These are phyloP conservation scores for Brachionus asplanchnoidis DNA, from an alignment of 1,140 invertebrate species.

Conservation along the genomic window DNA sequence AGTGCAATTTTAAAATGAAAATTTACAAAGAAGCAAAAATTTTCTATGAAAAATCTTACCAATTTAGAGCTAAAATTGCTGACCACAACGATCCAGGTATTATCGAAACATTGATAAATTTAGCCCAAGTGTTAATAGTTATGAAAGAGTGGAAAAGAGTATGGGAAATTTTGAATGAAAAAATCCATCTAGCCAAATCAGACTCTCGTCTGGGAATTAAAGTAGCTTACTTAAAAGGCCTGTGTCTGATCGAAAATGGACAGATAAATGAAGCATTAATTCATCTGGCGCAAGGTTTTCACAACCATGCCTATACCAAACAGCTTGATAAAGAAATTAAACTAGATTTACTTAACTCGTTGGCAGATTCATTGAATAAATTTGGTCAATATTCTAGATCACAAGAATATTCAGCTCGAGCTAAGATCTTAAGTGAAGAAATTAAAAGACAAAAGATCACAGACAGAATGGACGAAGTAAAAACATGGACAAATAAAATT, in stretches of 20 bases:
- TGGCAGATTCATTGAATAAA: not conserved
- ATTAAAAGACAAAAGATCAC: not conserved
- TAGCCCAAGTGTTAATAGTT: not conserved
- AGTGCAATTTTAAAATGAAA: not conserved
- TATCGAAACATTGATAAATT: not conserved
- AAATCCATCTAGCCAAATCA: not conserved
- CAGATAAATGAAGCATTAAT: not conserved
- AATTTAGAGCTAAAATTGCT: not conserved
- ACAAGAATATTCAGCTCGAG: not conserved
- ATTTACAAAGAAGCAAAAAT: not conserved
- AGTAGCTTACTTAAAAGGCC: not conserved
- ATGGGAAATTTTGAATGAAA: not conserved
- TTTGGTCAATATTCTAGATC: not conserved
- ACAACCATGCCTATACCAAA: not conserved
- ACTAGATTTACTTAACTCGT: not conserved
- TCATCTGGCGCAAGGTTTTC: not conserved
- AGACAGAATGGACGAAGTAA: not conserved
- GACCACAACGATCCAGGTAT: not conserved
- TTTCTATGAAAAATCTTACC: not conserved
- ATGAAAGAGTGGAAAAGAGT: not conserved
- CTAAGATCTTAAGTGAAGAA: not conserved
- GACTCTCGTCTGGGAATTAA: not conserved
- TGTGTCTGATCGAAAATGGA: not conserved
- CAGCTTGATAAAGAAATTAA: not conserved
- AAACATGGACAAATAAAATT: not conserved